Percentiles rank a stretch among this genome's conserved stretches.
Conservation (phyloP, 2,888 invertebrate genomes). For the Pammene aurita region DNA sequence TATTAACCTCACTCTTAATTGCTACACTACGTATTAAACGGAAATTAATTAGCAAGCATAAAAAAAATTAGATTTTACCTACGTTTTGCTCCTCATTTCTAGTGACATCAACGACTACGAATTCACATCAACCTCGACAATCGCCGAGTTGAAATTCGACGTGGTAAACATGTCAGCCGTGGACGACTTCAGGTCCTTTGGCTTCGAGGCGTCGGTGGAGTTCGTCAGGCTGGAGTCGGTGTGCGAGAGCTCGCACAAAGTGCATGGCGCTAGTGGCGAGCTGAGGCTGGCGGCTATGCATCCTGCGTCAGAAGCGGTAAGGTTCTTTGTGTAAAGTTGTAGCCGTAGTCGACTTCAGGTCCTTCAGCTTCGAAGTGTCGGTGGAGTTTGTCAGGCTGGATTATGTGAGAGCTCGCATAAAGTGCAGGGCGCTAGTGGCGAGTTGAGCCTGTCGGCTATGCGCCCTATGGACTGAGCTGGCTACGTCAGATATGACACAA, state of each 20-base stretch:
- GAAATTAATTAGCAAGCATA: no score
- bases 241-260: constrained; percentile 87
- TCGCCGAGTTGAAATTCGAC: constrained; percentile 91
- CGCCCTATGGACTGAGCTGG: no score
- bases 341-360: no score
- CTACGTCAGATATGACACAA: no score
- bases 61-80: not conserved
- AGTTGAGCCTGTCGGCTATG: no score
- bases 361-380: no score
- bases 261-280: constrained; percentile 90
- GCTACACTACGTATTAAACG: no score
- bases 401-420: no score
- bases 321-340: constrained; percentile 34
- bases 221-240: constrained; percentile 88
- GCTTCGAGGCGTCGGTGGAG: constrained; percentile 93
- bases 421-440: no score
- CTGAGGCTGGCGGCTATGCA: constrained; percentile 84
- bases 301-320: constrained; percentile 80
- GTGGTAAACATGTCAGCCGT: constrained; percentile 92
- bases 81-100: constrained; percentile 43
- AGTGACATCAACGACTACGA: constrained; percentile 84
- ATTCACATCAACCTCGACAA: constrained; percentile 89
- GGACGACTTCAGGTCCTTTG: constrained; percentile 92
- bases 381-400: no score
- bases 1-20: no score